Evolutionary conservation across 2,113 vertebrate genomes (phyloP).

Genomic region (Suncus etruscus): DNA sequence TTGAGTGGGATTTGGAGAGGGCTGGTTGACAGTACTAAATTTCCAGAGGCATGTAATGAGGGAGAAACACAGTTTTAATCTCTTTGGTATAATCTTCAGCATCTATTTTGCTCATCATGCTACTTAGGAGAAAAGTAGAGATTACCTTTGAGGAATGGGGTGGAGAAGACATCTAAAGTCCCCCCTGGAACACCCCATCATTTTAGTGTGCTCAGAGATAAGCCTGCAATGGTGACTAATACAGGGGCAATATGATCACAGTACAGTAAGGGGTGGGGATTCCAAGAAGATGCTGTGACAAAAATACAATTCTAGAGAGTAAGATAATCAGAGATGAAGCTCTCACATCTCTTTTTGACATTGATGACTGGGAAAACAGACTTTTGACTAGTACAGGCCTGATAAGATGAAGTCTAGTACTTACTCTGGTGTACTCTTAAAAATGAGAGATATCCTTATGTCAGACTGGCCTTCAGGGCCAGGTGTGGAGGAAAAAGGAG

Average conservation of each 20-base stretch:
- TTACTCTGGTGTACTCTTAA: constrained; percentile 3
- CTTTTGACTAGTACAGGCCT: not conserved
- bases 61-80: not conserved
- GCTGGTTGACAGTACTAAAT: not conserved
- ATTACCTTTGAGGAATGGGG: not conserved
- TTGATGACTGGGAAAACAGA: not conserved
- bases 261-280: not conserved
- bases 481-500: no score
- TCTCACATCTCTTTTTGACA: not conserved
- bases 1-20: not conserved
- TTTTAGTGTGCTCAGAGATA: not conserved
- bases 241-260: not conserved
- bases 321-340: not conserved
- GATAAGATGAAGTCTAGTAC: constrained; percentile 28
- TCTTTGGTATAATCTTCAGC: not conserved
- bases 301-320: not conserved
- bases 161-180: not conserved
- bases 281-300: not conserved
- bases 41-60: not conserved
- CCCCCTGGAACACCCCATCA: not conserved
- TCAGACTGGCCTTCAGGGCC: no score
- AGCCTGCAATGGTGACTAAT: not conserved
- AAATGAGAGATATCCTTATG: no score
- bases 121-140: not conserved
- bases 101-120: not conserved